Base-by-base conservation (phyloP, 2,113 vertebrate genomes). In the Ictalurus punctatus region DNA sequence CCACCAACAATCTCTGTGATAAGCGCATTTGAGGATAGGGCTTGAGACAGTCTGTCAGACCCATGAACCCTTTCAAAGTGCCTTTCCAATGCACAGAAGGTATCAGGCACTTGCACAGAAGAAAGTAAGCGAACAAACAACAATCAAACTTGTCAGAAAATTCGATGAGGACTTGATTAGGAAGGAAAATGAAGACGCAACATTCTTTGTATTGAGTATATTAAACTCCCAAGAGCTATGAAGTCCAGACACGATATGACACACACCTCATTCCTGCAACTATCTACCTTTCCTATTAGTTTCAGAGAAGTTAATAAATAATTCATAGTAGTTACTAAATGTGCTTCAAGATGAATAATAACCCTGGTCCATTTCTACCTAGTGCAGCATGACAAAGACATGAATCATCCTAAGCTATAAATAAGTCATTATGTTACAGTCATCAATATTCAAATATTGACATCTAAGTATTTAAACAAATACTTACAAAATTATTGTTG, bases 101-200 rank as follows among this genome's bases (percentile, higher is more conserved):
- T 56, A 30, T 54, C 23, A 79, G 48, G 52, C 4, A 9, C 74
- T 27, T 44, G 37, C 8, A 37, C 69, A 34, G 6, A 44, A 14
- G 44, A 5, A 23, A 44, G 25, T 14, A n/a, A n/a, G 23, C 14
- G 40, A 52, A 14, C 76, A 79, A 52, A 14, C 76, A 79, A 54
- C 58, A 21, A 13, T 59, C 37, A 85, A 87, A 73, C 85, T 78
- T 61, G 58, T 67, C 54, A 74, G 74, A 89, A 83, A 89, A 87
- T 90, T 67, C 56, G 85, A 88, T 86, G 73, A 90, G 61, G 80
- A 78, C 37, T 34, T 4, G 10, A 19, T 34, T 34, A 21, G 58
- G n/a, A 58, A 63, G 76, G 37, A 59, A 74, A 40, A 88, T 85
- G 86, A 76, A 59, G 65, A 54, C 80, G 59, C 82, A 86, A 80